Evolutionary conservation across 2,113 vertebrate genomes (phyloP), one percentile per base, ranked within the genome.

Genomic region (Cynocephalus volans): DNA sequence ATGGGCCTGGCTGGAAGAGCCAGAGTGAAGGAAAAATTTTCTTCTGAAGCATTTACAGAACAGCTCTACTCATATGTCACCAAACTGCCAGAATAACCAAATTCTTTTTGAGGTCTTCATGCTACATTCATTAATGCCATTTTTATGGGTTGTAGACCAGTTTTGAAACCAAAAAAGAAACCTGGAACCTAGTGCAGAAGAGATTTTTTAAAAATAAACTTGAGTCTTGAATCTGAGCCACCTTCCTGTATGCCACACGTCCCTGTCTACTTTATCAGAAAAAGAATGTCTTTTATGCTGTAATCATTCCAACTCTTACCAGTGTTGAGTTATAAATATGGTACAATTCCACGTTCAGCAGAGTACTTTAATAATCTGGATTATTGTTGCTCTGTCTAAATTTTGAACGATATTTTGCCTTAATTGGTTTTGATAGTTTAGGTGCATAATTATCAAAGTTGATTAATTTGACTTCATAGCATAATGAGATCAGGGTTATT

Each of bases 1-100:
- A 99, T 99, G 99, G 99, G 99, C 88, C 98, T 99, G 97, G 99
- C 99, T 77, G 99, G 99, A 69, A 99, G 98, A 98, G 98, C 96
- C 97, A 99, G 99, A 97, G 99, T 99, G 76, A 97, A 90, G 93
- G 99, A 99, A 97, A 99, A 98, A 70, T 99, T 99, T 98, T 99
- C 99, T 75, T 98, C 99, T 9, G 98, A 99, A 96, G 99, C 99
- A 56, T 99, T 99, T 97, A 98, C 99, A 3, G 98, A 99, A 95
- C 99, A 99, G 97, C 98, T 99, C 88, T 98, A 99, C 65, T 98
- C 98, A 1, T 99, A 99, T 95, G 97, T 99, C 97, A 90, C 98
- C 96, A 99, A 98, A 89, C 98, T 99, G 97, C 99, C 98, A 85
- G 97, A 98, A 95, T 99, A 98, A 99, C 92, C 23, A 2, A 14